Evolutionary conservation across 2,797 vertebrate species (phyloP), one percentile per base, ranked within the genome.

Genomic region (Sebastes vulpes): DNA sequence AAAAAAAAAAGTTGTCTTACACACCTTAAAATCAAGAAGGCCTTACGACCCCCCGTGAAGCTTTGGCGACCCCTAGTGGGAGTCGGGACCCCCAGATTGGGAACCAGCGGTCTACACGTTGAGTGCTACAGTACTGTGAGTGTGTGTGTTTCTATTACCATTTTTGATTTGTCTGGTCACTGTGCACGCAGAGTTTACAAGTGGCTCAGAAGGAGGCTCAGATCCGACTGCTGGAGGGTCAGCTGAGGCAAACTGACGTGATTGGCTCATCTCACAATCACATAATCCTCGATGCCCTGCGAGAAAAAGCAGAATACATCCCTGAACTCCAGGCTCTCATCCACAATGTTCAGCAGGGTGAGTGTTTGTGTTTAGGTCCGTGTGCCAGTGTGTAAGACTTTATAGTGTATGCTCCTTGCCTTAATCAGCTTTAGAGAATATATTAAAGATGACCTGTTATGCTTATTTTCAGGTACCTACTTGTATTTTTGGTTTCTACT

Each of bases 201-300:
- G 98, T 98, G 73, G 98, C 97, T 11, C 98, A 99, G 92, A 99
- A 97, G 83, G 99, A 99, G 72, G 95, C 97, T 4, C 98, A 99
- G 96, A 97, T 99, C 82, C 94, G 98, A 2, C 95, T 99, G 60
- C 89, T 99, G 83, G 98, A 99, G 86, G 99, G 98, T 6, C 97
- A 99, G 50, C 95, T 99, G 90, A 95, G 96, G 75, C 99, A 99
- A 92, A 96, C 96, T 0, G 98, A 99, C 5, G 71, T 97, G 88
- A 97, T 96, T 0, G 94, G 96, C 86, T 96, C 97, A 0, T 97
- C 97, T 0, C 98, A 98, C 85, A 98, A 97, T 91, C 98, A 99
- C 29, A 94, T 97, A 56, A 97, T 99, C 78, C 96, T 99, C 31
- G 98, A 98, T 0, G 97, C 97, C 5, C 94, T 99, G 61, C 79